Conservation (phyloP, 2,888 invertebrate species). For the Drosophila atripex region DNA sequence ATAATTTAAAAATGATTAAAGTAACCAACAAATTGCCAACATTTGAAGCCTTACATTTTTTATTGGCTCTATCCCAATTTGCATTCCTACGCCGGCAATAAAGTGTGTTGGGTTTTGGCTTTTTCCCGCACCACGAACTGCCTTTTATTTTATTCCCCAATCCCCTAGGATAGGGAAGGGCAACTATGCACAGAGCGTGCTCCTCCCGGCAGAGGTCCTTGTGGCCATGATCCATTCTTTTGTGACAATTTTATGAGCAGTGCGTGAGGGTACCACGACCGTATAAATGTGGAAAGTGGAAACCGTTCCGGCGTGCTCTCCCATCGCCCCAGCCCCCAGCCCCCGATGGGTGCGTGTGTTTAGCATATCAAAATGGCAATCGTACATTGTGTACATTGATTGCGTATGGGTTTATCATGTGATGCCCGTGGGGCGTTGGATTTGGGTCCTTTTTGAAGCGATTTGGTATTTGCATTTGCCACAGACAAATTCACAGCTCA, state of each 20-base stretch:
- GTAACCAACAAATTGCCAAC: slow-evolving; percentile 2
- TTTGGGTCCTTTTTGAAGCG: background rate
- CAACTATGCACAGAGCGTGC: slow-evolving; percentile 13
- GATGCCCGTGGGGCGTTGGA: slow-evolving; percentile 3
- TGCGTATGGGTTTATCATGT: slow-evolving; percentile 19
- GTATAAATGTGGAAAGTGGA: background rate
- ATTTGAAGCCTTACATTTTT: background rate
- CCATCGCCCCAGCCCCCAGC: no score
- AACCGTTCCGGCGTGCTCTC: background rate
- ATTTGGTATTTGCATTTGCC: slow-evolving; percentile 13
- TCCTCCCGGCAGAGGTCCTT: background rate
- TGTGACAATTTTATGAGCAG: slow-evolving; percentile 25
- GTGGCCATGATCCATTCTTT: slow-evolving; percentile 16
- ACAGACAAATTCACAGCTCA: slow-evolving; percentile 33
- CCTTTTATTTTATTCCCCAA: slow-evolving; percentile 10
- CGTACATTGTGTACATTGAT: slow-evolving; percentile 30
- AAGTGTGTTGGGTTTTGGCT: slow-evolving; percentile 2
- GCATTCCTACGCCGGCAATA: slow-evolving; percentile 11
- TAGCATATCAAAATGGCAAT: slow-evolving; percentile 27
- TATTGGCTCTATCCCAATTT: slow-evolving; percentile 5
- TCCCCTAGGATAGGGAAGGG: slow-evolving; percentile 1
- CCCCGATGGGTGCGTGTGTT: slow-evolving; percentile 5
- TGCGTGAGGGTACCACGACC: slow-evolving; percentile 9
- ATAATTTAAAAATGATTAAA: slow-evolving; percentile 1
- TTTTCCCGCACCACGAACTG: background rate